Evolutionary conservation across 2,797 vertebrate genomes (phyloP).

Genomic region (Manis pentadactyla): DNA sequence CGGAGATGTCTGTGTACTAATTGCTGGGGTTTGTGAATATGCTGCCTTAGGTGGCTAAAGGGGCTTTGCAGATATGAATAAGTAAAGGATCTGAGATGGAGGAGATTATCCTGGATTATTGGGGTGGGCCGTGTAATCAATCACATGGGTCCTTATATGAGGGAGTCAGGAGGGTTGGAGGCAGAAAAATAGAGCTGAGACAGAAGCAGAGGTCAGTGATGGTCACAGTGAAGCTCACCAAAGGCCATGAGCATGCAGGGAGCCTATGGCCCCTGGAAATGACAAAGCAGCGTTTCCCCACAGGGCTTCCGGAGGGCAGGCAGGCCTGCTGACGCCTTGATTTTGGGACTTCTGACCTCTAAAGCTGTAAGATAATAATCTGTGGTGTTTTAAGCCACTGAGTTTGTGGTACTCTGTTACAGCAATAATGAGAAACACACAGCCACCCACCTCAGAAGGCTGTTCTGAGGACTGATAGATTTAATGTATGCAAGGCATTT

Average conservation of each 20-base stretch:
- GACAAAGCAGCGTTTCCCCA: accelerated
- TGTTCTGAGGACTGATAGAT: neutral
- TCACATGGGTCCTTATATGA: neutral
- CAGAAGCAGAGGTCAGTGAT: neutral
- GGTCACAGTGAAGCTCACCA: neutral
- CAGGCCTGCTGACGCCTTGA: neutral
- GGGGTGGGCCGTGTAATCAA: accelerated
- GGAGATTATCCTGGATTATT: neutral
- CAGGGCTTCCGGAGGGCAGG: neutral
- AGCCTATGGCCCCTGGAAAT: neutral
- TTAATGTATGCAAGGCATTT: neutral
- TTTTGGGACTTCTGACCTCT: neutral
- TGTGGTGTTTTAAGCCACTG: neutral
- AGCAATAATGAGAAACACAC: neutral
- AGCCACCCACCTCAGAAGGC: neutral
- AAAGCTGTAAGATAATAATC: neutral
- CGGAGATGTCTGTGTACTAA: neutral
- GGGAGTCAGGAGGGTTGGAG: neutral
- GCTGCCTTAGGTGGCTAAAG: too few relatives aligned
- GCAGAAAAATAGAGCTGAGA: neutral
- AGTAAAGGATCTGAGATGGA: neutral
- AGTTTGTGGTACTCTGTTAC: neutral
- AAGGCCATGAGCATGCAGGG: neutral
- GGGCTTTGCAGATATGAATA: neutral
- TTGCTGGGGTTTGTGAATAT: neutral